These are phyloP conservation scores for Bombyx mandarina DNA, from an alignment of 1,140 invertebrate species.

Conservation along the genomic window DNA sequence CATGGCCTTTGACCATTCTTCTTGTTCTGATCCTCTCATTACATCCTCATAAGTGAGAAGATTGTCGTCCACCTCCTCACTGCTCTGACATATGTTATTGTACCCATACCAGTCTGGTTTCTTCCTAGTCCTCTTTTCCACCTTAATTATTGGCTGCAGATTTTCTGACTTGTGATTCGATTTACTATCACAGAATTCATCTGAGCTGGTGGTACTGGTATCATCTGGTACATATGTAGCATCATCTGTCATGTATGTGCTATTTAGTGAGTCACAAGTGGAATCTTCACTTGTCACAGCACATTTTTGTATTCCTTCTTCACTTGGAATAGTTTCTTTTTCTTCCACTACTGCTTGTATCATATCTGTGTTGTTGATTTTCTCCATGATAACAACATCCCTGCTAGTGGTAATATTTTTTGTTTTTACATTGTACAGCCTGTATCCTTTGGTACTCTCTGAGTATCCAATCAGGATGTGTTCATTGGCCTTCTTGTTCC, in stretches of 20 bases:
- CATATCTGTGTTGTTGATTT: slow-evolving; percentile 1
- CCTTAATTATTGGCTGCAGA: background rate
- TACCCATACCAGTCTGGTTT: no score
- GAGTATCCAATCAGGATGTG: slow-evolving; percentile 38
- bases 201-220: no score
- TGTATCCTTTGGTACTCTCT: slow-evolving; percentile 32
- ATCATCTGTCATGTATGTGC: background rate
- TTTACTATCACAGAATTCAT: background rate
- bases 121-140: background rate
- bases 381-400: slow-evolving; percentile 19
- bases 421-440: slow-evolving; percentile 28
- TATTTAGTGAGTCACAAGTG: background rate
- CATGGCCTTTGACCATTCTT: no score
- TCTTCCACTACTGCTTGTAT: background rate
- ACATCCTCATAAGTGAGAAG: no score
- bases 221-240: slow-evolving; percentile 2
- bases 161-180: background rate
- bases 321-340: background rate
- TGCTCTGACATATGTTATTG: no score
- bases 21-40: no score
- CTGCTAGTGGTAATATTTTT: slow-evolving; percentile 25
- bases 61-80: no score
- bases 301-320: background rate
- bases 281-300: background rate
- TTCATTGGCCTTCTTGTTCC: slow-evolving; percentile 16